Percentiles rank a stretch among this genome's conserved stretches.
These are phyloP conservation scores for Melanotaenia maccullochi DNA, from an alignment of 2,797 vertebrate species.

Conservation along the genomic window DNA sequence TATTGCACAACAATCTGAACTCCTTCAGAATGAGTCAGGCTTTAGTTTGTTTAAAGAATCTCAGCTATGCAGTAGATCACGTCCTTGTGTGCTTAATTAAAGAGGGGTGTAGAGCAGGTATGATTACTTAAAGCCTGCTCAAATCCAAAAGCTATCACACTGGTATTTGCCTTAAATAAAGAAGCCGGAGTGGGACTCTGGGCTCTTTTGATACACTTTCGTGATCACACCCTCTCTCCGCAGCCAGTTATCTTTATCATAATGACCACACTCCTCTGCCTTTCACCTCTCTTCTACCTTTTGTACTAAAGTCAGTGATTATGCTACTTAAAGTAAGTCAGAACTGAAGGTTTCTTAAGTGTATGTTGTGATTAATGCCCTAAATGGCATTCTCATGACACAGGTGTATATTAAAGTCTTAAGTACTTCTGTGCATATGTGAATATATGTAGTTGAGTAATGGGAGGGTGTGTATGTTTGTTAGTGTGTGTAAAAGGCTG, in stretches of 20 bases:
- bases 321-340: slow-evolving; percentile 45
- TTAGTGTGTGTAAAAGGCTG: slow-evolving; percentile 62
- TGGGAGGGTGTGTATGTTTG: slow-evolving; percentile 41
- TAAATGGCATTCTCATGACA: slow-evolving; percentile 52
- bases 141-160: slow-evolving; percentile 3
- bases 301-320: slow-evolving; percentile 39
- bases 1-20: slow-evolving; percentile 58
- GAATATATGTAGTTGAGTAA: slow-evolving; percentile 49
- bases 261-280: slow-evolving; percentile 30
- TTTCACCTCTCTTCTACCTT: slow-evolving; percentile 47
- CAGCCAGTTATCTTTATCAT: slow-evolving; percentile 37
- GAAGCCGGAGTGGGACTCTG: slow-evolving; percentile 3
- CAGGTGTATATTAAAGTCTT: slow-evolving; percentile 68
- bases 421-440: slow-evolving; percentile 52
- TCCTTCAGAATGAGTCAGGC: slow-evolving; percentile 62
- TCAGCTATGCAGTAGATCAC: slow-evolving; percentile 57
- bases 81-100: slow-evolving; percentile 32
- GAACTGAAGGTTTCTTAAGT: slow-evolving; percentile 47
- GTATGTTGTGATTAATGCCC: slow-evolving; percentile 53
- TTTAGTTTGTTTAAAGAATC: slow-evolving; percentile 52
- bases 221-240: slow-evolving; percentile 23
- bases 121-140: slow-evolving; percentile 9
- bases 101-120: slow-evolving; percentile 2
- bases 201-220: slow-evolving; percentile 5
- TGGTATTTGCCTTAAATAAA: slow-evolving; percentile 14